Evolutionary conservation across 2,113 vertebrate genomes (phyloP), one percentile per base, ranked within the genome.

Genomic region (Pseudopodoces humilis): DNA sequence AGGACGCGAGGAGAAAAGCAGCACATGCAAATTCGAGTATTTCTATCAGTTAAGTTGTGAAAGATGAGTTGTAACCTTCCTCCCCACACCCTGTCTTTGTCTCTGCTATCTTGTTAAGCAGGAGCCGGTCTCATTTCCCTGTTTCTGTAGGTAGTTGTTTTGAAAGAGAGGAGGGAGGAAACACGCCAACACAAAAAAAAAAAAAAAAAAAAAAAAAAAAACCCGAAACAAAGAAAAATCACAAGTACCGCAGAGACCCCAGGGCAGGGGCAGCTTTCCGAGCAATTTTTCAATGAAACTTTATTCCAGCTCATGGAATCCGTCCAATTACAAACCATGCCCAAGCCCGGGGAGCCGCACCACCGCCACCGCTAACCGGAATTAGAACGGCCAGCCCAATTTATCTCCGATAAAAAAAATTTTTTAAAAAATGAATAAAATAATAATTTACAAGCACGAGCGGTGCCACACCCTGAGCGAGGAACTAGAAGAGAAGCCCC

Each of bases 401-500:
- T 17, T 35, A 83, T 85, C 93, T 30, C 41, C 2, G 15, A 62
- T 72, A 21, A 49, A 37, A 28, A 37, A 10, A 39, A 53, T n/a
- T n/a, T n/a, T n/a, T n/a, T n/a, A 39, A 17, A 19, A 27, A 58
- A 44, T 16, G 74, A 86, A 39, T 39, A 39, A 39, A 39, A 39
- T 39, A 74, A 90, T 21, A 11, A 72, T 65, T 52, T 10, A 19
- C 25, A 24, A 71, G 79, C 69, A 52, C 63, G 70, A 80, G 24
- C 5, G 14, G 58, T 31, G 91, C 90, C 89, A 96, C 88, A 86
- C 82, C 95, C 97, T 80, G 87, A 88, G 91, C 69, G 59, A 90
- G 91, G 80, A 87, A 91, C 56, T 74, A 17, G 63, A n/a, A 53
- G 24, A 55, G 21, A 35, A 93, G 68, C 23, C 75, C 46, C 76